A percentile compares a stretch with the other conserved stretches of the same genome.
These are phyloP conservation scores for Dendrolimus pini DNA, from an alignment of 2,888 invertebrate genomes.

Conservation along the genomic window DNA sequence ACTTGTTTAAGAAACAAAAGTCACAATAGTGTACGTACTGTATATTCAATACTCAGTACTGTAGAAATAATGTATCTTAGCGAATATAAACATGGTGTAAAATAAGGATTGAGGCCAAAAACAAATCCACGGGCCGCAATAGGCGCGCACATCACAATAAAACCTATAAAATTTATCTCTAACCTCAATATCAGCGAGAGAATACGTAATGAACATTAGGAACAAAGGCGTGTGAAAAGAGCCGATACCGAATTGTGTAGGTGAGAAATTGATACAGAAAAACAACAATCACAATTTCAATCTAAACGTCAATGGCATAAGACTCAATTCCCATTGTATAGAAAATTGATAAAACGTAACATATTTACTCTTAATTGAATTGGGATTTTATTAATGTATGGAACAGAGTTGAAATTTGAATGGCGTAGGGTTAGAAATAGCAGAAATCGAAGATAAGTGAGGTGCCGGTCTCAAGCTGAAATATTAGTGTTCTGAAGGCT, in stretches of 20 bases:
- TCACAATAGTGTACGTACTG: too few relatives aligned
- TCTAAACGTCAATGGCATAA: slow-evolving; percentile 21
- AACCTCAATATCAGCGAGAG: slow-evolving; percentile 60
- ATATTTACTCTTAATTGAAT: slow-evolving; percentile 17
- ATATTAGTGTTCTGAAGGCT: slow-evolving; percentile 62
- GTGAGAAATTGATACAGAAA: slow-evolving; percentile 49
- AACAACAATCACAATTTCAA: slow-evolving; percentile 17
- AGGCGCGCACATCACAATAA: slow-evolving; percentile 46
- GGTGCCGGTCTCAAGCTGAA: slow-evolving; percentile 50
- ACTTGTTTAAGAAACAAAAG: too few relatives aligned
- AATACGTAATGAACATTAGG: slow-evolving; percentile 72
- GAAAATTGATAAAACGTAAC: slow-evolving; percentile 30
- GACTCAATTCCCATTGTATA: slow-evolving; percentile 23
- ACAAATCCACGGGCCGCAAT: slow-evolving; percentile 42
- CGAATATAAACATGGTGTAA: not conserved
- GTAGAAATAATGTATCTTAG: too few relatives aligned
- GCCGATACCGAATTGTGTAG: slow-evolving; percentile 58
- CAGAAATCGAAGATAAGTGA: slow-evolving; percentile 58
- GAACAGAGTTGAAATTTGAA: slow-evolving; percentile 21
- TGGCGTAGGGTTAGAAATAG: slow-evolving; percentile 21
- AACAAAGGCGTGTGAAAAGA: slow-evolving; percentile 64
- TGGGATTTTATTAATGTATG: slow-evolving; percentile 17
- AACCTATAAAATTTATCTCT: slow-evolving; percentile 65
- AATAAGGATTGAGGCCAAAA: slow-evolving; percentile 16
- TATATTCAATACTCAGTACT: too few relatives aligned